Base-by-base conservation (phyloP, 1,140 invertebrate genomes). In the Dreissena rostriformis region DNA sequence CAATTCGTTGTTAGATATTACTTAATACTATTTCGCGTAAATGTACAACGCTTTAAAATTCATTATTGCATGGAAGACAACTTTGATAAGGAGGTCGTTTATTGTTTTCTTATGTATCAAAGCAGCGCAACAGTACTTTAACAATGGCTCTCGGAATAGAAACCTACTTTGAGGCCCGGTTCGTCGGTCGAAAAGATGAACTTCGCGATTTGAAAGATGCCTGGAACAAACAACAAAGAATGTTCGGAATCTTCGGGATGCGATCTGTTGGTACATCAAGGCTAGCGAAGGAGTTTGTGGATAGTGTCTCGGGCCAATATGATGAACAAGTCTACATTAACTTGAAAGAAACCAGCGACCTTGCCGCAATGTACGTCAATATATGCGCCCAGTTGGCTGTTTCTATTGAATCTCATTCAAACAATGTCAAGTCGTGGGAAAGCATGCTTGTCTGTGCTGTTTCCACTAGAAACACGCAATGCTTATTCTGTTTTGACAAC, bases 241-340 rank as follows among this genome's bases (percentile, higher is more conserved):
- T 80, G 70, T 75, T 85, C 68, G 84, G 71, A 0, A 68, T 85
- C 17, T 85, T 73, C 81, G 84, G 84, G 52, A 26, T 80, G 19
- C 51, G 71, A 73, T 80, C 75, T 53, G 77, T 85, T 29, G 84
- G 84, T 7, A 85, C 79, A 53, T 85, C 76, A 17, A 71, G 77
- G 24, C 29, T 76, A 8, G 84, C 81, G 1, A 73, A 70, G 24
- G 53, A 80, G 63, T 80, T 75, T 68, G n/a, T 75, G 28, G 49
- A 66, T 15, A 26, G 26, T 14, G 12, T 14, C 0, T 57, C 70
- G 14, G 11, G 22, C 28, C 15, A 57, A 7, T 4, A 19, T 28
- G 10, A 39, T 53, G n/a, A 39, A n/a, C 0, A 70, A 70, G 53
- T 80, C 22, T 11, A 26, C 5, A 52, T 80, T 24, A 68, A 80